These are phyloP conservation scores for Rhynchonycteris naso DNA, from an alignment of 2,797 vertebrate species.

Conservation along the genomic window DNA sequence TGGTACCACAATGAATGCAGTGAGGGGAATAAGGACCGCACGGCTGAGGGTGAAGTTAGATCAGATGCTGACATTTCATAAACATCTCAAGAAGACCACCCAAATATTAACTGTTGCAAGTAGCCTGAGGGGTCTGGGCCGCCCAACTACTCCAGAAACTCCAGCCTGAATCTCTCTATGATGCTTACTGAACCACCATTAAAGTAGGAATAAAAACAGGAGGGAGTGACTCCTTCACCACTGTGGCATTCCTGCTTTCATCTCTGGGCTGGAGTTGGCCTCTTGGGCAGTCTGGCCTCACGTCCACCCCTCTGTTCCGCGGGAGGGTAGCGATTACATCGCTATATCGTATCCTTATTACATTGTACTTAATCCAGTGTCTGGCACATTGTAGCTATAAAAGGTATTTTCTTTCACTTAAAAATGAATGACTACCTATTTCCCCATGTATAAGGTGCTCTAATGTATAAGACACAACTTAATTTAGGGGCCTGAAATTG, in stretches of 20 bases:
- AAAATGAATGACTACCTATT: neutral
- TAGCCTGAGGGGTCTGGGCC: neutral
- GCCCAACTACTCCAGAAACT: neutral
- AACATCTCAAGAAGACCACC: constrained; percentile 6
- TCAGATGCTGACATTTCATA: constrained; percentile 29
- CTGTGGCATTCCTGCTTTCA: neutral
- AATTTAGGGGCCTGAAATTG: too few relatives aligned
- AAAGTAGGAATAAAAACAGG: neutral
- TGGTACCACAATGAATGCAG: neutral
- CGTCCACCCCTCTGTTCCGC: neutral
- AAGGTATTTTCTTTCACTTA: neutral
- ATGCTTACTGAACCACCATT: neutral
- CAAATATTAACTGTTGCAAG: neutral
- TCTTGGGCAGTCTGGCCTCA: neutral
- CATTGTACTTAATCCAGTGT: neutral
- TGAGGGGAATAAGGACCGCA: neutral
- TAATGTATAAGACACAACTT: too few relatives aligned
- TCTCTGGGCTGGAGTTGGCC: neutral
- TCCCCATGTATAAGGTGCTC: too few relatives aligned
- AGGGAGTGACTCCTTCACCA: neutral
- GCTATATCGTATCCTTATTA: neutral
- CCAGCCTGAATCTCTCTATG: neutral
- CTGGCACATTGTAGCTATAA: neutral
- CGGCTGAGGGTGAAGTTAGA: neutral
- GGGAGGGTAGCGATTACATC: neutral